Evolutionary conservation across 2,797 vertebrate genomes (phyloP).

Genomic region (Chloroceryle inda): DNA sequence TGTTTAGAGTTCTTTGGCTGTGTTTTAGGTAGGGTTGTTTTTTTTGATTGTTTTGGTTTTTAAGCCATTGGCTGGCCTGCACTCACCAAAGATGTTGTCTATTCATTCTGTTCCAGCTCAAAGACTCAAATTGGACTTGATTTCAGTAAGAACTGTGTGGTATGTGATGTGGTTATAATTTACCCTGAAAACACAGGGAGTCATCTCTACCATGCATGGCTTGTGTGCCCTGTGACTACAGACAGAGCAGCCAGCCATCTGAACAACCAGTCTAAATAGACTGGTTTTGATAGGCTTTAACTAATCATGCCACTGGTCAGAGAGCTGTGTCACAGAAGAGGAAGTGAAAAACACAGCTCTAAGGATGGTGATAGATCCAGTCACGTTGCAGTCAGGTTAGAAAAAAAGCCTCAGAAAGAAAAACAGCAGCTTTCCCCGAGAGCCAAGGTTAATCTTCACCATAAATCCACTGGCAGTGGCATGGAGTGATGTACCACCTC

Average conservation of each 20-base stretch:
- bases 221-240: neutral
- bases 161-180: neutral
- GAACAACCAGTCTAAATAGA: rapidly evolving
- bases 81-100: constrained; percentile 1
- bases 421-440: neutral
- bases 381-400: neutral
- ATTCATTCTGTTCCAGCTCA: constrained; percentile 30
- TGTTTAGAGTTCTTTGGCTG: constrained; percentile 9
- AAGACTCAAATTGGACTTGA: neutral
- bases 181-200: neutral
- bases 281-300: neutral
- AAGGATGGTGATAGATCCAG: rapidly evolving
- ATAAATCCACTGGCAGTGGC: neutral
- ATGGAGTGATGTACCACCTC: rapidly evolving
- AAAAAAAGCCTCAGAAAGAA: neutral
- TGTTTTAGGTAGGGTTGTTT: neutral
- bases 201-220: rapidly evolving
- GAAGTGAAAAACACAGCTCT: rapidly evolving
- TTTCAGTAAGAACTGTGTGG: neutral
- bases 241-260: neutral
- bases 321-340: rapidly evolving
- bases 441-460: neutral
- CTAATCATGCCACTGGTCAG: rapidly evolving
- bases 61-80: constrained; percentile 6
- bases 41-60: constrained; percentile 9